Conservation (phyloP, 2,888 invertebrate genomes). For the Drosophila recens region DNA sequence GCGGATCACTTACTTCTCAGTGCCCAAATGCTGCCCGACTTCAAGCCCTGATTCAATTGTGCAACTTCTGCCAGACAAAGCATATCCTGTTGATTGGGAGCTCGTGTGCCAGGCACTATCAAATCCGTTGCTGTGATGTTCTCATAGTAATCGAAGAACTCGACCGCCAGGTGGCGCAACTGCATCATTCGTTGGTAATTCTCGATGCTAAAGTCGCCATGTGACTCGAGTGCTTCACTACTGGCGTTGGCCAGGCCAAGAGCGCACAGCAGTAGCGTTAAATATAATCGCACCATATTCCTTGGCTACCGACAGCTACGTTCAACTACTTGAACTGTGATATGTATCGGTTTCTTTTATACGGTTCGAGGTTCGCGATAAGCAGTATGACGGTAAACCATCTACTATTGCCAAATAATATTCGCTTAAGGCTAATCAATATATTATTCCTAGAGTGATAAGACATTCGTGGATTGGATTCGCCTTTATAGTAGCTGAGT, state of each 20-base stretch:
- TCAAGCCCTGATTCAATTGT: slow-evolving; percentile 20
- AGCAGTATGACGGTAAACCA: neutral
- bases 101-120: neutral
- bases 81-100: slow-evolving; percentile 38
- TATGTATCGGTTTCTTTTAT: slow-evolving; percentile 4
- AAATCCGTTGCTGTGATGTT: slow-evolving; percentile 44
- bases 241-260: neutral
- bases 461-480: neutral
- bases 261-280: slow-evolving; percentile 8
- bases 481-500: slow-evolving; percentile 5
- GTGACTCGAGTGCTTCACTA: neutral
- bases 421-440: slow-evolving; percentile 7
- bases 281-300: slow-evolving; percentile 9
- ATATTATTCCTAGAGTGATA: neutral
- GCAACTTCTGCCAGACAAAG: slow-evolving; percentile 50
- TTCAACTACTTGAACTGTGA: slow-evolving; percentile 1
- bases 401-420: neutral
- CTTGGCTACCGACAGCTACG: neutral
- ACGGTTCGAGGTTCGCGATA: neutral
- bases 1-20: slow-evolving; percentile 34
- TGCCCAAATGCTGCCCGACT: slow-evolving; percentile 39
- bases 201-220: neutral
- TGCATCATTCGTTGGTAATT: slow-evolving; percentile 22
- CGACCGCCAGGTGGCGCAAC: slow-evolving; percentile 49
- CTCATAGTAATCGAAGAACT: slow-evolving; percentile 55